These are phyloP conservation scores for Anoplius nigerrimus DNA, from an alignment of 2,888 invertebrate genomes.

Conservation along the genomic window DNA sequence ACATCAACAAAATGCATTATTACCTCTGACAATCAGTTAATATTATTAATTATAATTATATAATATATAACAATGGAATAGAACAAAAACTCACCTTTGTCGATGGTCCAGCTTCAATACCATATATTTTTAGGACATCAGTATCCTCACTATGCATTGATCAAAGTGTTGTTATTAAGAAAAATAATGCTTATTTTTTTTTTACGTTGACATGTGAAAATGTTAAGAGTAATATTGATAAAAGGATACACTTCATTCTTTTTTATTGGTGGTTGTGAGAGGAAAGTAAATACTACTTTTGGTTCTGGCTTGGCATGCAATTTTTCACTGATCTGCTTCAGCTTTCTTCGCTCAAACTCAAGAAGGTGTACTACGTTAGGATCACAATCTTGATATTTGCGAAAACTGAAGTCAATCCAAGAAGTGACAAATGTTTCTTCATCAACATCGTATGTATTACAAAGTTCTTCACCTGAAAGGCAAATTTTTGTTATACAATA, in stretches of 20 bases:
- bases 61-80: neutral
- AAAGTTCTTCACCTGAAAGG: slow-evolving; percentile 64
- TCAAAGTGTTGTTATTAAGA: slow-evolving; percentile 18
- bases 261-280: neutral
- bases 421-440: slow-evolving; percentile 65
- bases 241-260: slow-evolving; percentile 64
- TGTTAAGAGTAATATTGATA: neutral
- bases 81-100: slow-evolving; percentile 4
- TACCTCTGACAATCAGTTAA: too few species aligned
- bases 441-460: slow-evolving; percentile 55
- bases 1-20: too few species aligned
- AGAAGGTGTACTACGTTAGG: slow-evolving; percentile 57
- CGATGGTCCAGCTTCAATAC: neutral
- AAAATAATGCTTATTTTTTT: neutral
- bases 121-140: slow-evolving; percentile 22
- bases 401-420: slow-evolving; percentile 66
- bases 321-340: slow-evolving; percentile 33
- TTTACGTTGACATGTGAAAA: neutral
- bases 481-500: too few species aligned
- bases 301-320: too few species aligned
- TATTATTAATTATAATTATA: neutral
- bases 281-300: neutral
- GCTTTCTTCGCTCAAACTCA: slow-evolving; percentile 54
- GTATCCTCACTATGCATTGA: slow-evolving; percentile 19
- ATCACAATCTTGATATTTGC: slow-evolving; percentile 46